These are phyloP conservation scores for Rhagophthalmus giganteus DNA, from an alignment of 2,888 invertebrate species.

Conservation along the genomic window DNA sequence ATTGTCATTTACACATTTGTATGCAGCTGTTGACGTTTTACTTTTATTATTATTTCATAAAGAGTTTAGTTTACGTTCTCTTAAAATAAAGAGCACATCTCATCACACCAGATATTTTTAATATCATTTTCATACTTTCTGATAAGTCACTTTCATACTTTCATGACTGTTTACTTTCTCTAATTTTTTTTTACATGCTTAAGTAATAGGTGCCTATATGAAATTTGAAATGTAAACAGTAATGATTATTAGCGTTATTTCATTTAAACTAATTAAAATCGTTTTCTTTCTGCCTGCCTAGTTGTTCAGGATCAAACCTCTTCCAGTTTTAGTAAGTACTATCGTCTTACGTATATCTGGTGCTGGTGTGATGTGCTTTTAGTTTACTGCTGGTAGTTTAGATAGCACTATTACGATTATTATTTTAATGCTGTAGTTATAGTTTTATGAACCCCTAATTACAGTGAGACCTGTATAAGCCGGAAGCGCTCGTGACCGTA, in stretches of 20 bases:
- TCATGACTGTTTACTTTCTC: constrained; percentile 18
- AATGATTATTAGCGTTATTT: constrained; percentile 2
- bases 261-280: constrained; percentile 20
- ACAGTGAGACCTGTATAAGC: too few relatives aligned
- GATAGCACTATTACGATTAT: not conserved
- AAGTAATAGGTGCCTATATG: not conserved
- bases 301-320: constrained; percentile 99
- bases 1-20: constrained; percentile 4
- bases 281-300: constrained; percentile 66
- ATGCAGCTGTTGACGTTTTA: not conserved
- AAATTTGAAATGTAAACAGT: constrained; percentile 13
- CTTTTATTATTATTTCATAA: constrained; percentile 4
- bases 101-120: constrained; percentile 47
- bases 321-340: constrained; percentile 98
- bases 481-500: too few relatives aligned
- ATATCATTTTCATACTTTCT: constrained; percentile 22
- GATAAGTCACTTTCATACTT: constrained; percentile 10
- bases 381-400: constrained; percentile 23
- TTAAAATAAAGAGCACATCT: constrained; percentile 49
- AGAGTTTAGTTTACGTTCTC: too few relatives aligned
- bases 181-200: constrained; percentile 40
- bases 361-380: constrained; percentile 55
- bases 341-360: constrained; percentile 45
- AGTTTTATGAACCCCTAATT: constrained; percentile 1
- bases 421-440: not conserved